Conservation (phyloP, 1,140 invertebrate species). For the Halotydeus destructor region DNA sequence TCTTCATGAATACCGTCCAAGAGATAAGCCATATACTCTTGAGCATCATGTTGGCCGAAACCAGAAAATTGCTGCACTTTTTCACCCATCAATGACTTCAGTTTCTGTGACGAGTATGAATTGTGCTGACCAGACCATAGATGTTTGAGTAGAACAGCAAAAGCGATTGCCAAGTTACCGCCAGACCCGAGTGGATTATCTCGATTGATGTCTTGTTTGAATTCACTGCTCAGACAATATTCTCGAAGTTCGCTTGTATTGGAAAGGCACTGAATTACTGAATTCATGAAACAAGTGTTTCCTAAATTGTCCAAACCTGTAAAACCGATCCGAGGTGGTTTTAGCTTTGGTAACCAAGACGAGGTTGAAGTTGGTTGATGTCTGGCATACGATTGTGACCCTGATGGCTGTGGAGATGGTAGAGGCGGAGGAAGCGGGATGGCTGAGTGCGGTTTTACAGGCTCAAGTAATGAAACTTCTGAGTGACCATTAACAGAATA, state of each 20-base stretch:
- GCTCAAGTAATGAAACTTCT: constrained; percentile 17
- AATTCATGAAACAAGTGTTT: constrained; percentile 29
- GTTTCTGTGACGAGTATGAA: constrained; percentile 25
- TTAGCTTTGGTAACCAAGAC: not conserved
- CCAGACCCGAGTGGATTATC: constrained; percentile 25
- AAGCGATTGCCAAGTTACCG: constrained; percentile 26
- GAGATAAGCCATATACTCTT: constrained; percentile 34
- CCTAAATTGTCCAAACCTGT: constrained; percentile 25
- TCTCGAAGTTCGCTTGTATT: constrained; percentile 22
- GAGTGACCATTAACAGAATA: too few species aligned
- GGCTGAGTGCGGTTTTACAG: not conserved
- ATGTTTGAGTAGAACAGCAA: constrained; percentile 24
- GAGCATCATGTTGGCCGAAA: constrained; percentile 35
- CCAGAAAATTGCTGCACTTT: constrained; percentile 31
- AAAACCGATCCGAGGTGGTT: constrained; percentile 8
- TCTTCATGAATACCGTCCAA: constrained; percentile 34
- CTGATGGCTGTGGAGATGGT: not conserved
- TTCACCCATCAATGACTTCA: constrained; percentile 29
- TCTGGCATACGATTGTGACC: not conserved
- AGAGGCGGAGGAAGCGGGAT: not conserved
- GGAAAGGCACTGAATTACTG: constrained; percentile 28
- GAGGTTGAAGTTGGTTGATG: not conserved
- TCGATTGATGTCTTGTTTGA: constrained; percentile 23
- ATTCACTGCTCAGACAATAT: constrained; percentile 23
- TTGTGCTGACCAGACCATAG: constrained; percentile 25